Evolutionary conservation across 1,140 invertebrate genomes (phyloP), one percentile per base, ranked within the genome.

Genomic region (Hylaeus anthracinus): DNA sequence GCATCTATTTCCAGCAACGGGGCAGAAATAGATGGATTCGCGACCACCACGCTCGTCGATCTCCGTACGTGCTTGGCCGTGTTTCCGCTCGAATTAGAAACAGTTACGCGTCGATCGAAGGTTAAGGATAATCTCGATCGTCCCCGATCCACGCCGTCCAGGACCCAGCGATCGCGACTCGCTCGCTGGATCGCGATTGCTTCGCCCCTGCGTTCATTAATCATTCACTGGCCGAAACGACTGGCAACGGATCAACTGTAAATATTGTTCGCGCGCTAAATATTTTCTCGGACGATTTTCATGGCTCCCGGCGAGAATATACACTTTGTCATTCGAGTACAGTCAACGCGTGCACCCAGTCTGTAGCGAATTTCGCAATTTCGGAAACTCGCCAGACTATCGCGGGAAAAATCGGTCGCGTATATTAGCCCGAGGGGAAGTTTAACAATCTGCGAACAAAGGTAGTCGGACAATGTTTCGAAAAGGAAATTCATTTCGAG

Each of bases 1-100:
- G 71, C 48, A n/a, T 81, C 86, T 85, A 88, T 87, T 88, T 85
- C 86, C 83, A 88, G 82, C 75, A 74, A 85, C 64, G 63, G 41
- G 63, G 43, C 86, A 79, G 55, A 87, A 87, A 86, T 87, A 87
- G 86, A 85, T 73, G 75, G 72, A 74, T 83, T 77, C 66, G 66
- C 51, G 67, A 84, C 60, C 67, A 72, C 67, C 74, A 26, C 77
- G 60, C 15, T 5, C 9, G 0, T 67, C 76, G 67, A 75, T 82
- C 82, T 66, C 60, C 63, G 55, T 48, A 63, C 60, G 12, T 39
- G 67, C 67, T 77, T 81, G 79, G 65, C 72, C 61, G 69, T 56
- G 60, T 8, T 72, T 56, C n/a, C n/a, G 55, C 70, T 86, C 48
- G 41, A 63, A 72, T 81, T 84, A 84, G 26, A 74, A 73, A 61